These are phyloP conservation scores for Cydia strobilella DNA, from an alignment of 1,140 invertebrate species.

Conservation along the genomic window DNA sequence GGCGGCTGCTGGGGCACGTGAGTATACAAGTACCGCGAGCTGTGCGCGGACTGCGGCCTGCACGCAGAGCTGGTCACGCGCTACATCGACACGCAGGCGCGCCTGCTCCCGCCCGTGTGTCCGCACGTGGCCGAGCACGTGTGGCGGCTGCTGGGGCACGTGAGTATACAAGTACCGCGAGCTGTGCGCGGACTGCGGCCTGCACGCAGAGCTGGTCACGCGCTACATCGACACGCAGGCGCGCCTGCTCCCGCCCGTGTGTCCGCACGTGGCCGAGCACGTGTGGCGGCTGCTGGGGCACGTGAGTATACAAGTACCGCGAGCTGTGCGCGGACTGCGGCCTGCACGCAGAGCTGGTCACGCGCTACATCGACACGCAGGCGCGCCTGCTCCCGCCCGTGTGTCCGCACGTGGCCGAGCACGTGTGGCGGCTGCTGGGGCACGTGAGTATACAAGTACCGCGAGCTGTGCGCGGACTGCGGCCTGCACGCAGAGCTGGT, in stretches of 20 bases:
- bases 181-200: no score
- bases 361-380: no score
- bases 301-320: conserved; percentile 47
- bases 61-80: no score
- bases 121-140: conserved; percentile 96
- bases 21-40: conserved; percentile 36
- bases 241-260: conserved; percentile 92
- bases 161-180: conserved; percentile 42
- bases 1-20: conserved; percentile 84
- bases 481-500: no score
- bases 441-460: conserved; percentile 52
- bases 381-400: conserved; percentile 58
- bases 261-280: conserved; percentile 96
- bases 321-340: no score
- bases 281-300: conserved; percentile 89
- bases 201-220: no score
- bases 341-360: no score
- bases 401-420: conserved; percentile 92
- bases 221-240: no score
- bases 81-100: no score
- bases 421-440: conserved; percentile 91
- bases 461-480: no score
- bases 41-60: no score
- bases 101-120: conserved; percentile 94
- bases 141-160: conserved; percentile 86